Percentiles rank a stretch among this genome's conserved stretches.
Evolutionary conservation across 2,888 invertebrate species (phyloP).

Genomic region (Tachystola acroxantha): DNA sequence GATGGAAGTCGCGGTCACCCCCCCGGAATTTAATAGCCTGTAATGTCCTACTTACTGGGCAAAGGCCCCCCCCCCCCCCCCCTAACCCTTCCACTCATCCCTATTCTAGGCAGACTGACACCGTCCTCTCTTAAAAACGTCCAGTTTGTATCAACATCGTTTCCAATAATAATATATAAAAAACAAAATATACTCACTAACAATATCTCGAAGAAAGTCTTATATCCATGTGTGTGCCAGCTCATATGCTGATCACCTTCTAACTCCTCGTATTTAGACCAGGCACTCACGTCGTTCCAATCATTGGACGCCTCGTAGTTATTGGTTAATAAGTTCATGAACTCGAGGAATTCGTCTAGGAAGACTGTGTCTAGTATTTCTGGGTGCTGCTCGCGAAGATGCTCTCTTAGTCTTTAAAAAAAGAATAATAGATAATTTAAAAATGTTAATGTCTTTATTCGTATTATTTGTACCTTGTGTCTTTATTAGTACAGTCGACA

Average conservation of each 20-base stretch:
- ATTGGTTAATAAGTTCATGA: constrained; percentile 33
- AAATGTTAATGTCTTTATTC: not conserved
- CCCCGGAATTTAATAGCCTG: no score
- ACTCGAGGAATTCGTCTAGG: constrained; percentile 29
- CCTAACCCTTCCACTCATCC: no score
- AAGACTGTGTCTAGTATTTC: constrained; percentile 31
- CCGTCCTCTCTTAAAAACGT: no score
- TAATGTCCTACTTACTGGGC: no score
- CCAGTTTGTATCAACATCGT: no score
- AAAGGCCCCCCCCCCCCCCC: no score
- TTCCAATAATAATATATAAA: no score
- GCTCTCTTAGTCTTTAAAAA: constrained; percentile 34
- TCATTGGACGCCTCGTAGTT: constrained; percentile 41
- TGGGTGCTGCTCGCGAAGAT: constrained; percentile 31
- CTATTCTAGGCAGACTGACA: no score
- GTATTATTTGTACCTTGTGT: no score
- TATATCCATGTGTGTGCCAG: constrained; percentile 44
- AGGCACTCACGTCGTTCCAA: constrained; percentile 45
- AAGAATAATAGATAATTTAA: constrained; percentile 7
- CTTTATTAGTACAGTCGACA: no score
- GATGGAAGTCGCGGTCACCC: no score
- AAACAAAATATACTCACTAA: constrained; percentile 26
- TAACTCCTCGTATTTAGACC: constrained; percentile 29
- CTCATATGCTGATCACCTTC: constrained; percentile 40
- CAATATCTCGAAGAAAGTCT: constrained; percentile 43